A percentile compares a stretch with the other conserved stretches of the same genome.
Evolutionary conservation across 2,888 invertebrate genomes (phyloP).

Genomic region (Euclidia mi): DNA sequence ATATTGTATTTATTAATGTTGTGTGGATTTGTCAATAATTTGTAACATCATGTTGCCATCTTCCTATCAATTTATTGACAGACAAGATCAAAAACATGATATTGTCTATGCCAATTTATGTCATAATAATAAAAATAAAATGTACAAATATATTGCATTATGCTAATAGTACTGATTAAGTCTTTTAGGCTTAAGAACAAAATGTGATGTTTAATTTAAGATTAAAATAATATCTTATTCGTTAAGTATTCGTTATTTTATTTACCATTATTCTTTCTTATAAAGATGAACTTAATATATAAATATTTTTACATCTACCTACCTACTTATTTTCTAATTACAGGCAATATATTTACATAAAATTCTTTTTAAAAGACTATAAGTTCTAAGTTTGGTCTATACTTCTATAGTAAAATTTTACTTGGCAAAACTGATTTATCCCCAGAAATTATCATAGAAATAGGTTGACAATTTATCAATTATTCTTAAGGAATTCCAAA

Average conservation of each 20-base stretch:
- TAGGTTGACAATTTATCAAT: too few species aligned
- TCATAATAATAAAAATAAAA: background rate
- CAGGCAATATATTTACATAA: too few species aligned
- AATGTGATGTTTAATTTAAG: constrained; percentile 61
- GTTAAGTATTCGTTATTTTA: constrained; percentile 23
- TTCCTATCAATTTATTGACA: constrained; percentile 44
- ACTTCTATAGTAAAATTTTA: too few species aligned
- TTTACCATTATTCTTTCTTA: background rate
- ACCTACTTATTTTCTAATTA: too few species aligned
- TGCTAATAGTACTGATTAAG: constrained; percentile 23
- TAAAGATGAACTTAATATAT: too few species aligned
- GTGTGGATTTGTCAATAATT: constrained; percentile 28
- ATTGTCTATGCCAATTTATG: constrained; percentile 6
- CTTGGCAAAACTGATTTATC: too few species aligned
- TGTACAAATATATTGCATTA: constrained; percentile 36
- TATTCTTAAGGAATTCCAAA: too few species aligned
- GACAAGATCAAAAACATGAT: constrained; percentile 43
- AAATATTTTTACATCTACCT: too few species aligned
- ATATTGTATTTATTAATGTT: constrained; percentile 42
- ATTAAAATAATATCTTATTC: constrained; percentile 30
- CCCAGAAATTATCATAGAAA: too few species aligned
- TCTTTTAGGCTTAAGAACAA: constrained; percentile 27
- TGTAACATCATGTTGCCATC: constrained; percentile 33
- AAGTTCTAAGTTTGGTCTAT: too few species aligned
- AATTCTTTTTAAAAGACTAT: too few species aligned